These are phyloP conservation scores for Acholoe squamosa DNA, from an alignment of 2,888 invertebrate species.

Conservation along the genomic window DNA sequence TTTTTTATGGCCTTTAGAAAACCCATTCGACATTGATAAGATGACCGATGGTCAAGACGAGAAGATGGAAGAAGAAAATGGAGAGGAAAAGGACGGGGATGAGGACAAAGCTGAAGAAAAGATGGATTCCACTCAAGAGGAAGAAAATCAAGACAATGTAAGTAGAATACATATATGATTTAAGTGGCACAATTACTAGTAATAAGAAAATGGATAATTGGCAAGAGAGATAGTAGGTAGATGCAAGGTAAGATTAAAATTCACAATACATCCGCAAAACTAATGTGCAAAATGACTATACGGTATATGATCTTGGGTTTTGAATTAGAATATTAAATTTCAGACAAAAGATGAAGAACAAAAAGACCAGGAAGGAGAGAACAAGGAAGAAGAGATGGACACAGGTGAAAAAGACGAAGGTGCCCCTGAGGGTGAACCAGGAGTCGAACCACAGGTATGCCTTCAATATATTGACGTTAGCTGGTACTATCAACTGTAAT, in stretches of 20 bases:
- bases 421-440: constrained; percentile 11
- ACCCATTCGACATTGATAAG: constrained; percentile 67
- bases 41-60: constrained; percentile 83
- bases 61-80: constrained; percentile 84
- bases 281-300: no score
- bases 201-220: no score
- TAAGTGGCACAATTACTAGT: no score
- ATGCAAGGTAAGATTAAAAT: no score
- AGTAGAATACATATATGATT: constrained; percentile 19
- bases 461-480: background rate
- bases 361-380: constrained; percentile 74
- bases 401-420: constrained; percentile 81
- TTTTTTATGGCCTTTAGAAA: constrained; percentile 57
- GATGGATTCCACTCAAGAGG: constrained; percentile 65
- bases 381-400: constrained; percentile 86
- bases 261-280: no score
- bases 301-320: no score
- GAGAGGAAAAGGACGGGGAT: constrained; percentile 64
- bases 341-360: background rate
- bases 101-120: constrained; percentile 63
- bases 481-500: no score
- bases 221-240: no score
- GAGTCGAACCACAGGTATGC: constrained; percentile 59
- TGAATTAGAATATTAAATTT: background rate
- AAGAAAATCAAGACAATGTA: constrained; percentile 57